Base-by-base conservation (phyloP, 2,113 vertebrate genomes). In the Bos indicus region DNA sequence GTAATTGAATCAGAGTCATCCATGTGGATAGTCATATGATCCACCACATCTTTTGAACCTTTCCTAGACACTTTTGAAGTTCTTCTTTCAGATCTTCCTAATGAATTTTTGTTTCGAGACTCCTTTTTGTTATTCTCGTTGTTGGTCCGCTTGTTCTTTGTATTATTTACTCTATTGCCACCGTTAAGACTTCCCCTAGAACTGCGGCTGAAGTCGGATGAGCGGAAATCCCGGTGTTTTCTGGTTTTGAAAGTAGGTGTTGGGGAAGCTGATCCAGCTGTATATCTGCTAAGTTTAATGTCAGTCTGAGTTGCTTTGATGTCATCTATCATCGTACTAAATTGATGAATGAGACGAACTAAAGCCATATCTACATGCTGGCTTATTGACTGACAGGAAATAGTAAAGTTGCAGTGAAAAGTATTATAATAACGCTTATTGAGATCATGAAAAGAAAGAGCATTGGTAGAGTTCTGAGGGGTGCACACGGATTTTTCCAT, bases 1-100 rank as follows among this genome's bases (percentile, higher is more conserved):
- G 99, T 99, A 95, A 99, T 99, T 86, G 99, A 99, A 98, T 99
- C 99, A 0, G 99, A 99, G 97, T 99, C 99, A 89, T 99, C 99
- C 99, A 99, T 99, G 86, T 99, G 99, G 98, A 99, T 99, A 1
- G 99, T 98, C 99, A 99, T 99, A 97, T 99, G 99, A 97, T 99
- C 99, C 0, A 99, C 99, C n/a, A 99, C 99, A 67, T 99, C 99
- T 88, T 99, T 99, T 2, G 99, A 99, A 82, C 99, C 99, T 97
- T 99, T 99, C 80, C 99, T 99, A 19, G 99, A 99, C 90, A 99
- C 99, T 98, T 99, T 99, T 1, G 99, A 99, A 28, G 99, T 99
- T 93, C 99, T 99, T 62, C 99, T 98, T 97, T 99, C 99, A 1
- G 99, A 99, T 13, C 99, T 99, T 23, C 99, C 99, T 5, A 99